A percentile compares a stretch with the other conserved stretches of the same genome.
Conservation (phyloP, 64 coral and sea anemone genomes). For the Montipora foliosa region DNA sequence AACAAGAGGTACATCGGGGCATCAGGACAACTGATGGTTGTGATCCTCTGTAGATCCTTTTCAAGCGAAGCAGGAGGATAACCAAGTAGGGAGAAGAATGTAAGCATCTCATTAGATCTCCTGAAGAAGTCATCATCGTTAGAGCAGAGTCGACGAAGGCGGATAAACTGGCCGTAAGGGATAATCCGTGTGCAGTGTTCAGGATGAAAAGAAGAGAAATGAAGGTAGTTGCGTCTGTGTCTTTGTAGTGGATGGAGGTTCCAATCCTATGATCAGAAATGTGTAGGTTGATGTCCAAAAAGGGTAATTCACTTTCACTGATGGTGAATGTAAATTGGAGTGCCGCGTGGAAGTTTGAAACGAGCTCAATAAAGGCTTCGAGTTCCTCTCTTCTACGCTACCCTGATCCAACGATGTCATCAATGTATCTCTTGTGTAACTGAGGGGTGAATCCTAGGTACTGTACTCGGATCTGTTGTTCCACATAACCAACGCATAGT, state of each 20-base stretch:
- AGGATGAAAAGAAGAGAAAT: slow-evolving; percentile 7
- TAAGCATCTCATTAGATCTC: too few species aligned
- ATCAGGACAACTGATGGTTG: too few species aligned
- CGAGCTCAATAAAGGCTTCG: too few species aligned
- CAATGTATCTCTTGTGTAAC: too few species aligned
- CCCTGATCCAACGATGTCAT: background rate
- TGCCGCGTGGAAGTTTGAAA: background rate
- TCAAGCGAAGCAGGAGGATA: too few species aligned
- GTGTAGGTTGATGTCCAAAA: slow-evolving; percentile 1
- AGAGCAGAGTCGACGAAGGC: too few species aligned
- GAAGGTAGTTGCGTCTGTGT: background rate
- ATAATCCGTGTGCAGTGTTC: background rate
- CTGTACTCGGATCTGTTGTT: background rate
- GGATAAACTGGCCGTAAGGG: too few species aligned
- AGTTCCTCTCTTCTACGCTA: background rate
- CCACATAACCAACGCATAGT: background rate
- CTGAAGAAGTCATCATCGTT: too few species aligned
- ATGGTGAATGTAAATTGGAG: background rate
- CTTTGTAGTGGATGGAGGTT: too few species aligned
- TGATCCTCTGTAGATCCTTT: too few species aligned
- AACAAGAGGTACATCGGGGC: too few species aligned
- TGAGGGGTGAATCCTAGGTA: background rate
- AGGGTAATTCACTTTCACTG: background rate
- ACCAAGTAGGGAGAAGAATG: too few species aligned
- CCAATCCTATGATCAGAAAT: background rate